phyloP scores from a whole-genome alignment of 2,888 invertebrate genomes.

The Drosophila austrosaltans region DNA sequence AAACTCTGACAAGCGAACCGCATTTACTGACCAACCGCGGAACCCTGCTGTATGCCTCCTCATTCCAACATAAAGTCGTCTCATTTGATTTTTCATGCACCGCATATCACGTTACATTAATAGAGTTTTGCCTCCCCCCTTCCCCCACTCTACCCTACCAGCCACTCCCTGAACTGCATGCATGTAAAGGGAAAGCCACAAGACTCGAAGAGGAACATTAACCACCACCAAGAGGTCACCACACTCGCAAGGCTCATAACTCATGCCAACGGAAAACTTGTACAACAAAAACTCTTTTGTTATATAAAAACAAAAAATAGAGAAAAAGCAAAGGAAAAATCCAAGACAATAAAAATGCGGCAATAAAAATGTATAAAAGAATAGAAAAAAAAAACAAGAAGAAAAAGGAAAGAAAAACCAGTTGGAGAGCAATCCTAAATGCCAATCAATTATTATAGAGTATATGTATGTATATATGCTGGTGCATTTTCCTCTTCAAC shows the following conservation, averaged over 20 bases:
- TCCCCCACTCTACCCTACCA: slow-evolving; percentile 38
- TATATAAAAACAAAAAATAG: slow-evolving; percentile 25
- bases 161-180: slow-evolving; percentile 45
- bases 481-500: slow-evolving; percentile 15
- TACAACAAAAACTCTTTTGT: slow-evolving; percentile 60
- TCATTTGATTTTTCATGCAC: slow-evolving; percentile 56
- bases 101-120: slow-evolving; percentile 64
- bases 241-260: slow-evolving; percentile 56
- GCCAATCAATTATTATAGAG: slow-evolving; percentile 51
- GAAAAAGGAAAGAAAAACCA: slow-evolving; percentile 51
- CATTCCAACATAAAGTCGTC: slow-evolving; percentile 2
- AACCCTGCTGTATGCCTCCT: background rate
- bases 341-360: slow-evolving; percentile 55
- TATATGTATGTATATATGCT: slow-evolving; percentile 15
- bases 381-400: slow-evolving; percentile 6
- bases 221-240: slow-evolving; percentile 68
- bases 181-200: slow-evolving; percentile 39
- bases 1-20: slow-evolving; percentile 32
- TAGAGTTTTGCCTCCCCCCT: slow-evolving; percentile 47
- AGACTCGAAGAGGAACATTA: slow-evolving; percentile 19
- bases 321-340: slow-evolving; percentile 54
- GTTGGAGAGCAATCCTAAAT: slow-evolving; percentile 58
- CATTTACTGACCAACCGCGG: slow-evolving; percentile 18
- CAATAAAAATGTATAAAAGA: slow-evolving; percentile 54
- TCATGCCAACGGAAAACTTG: slow-evolving; percentile 52